These are phyloP conservation scores for Tetramorium parvispinum DNA, from an alignment of 1,140 invertebrate genomes.

Conservation along the genomic window DNA sequence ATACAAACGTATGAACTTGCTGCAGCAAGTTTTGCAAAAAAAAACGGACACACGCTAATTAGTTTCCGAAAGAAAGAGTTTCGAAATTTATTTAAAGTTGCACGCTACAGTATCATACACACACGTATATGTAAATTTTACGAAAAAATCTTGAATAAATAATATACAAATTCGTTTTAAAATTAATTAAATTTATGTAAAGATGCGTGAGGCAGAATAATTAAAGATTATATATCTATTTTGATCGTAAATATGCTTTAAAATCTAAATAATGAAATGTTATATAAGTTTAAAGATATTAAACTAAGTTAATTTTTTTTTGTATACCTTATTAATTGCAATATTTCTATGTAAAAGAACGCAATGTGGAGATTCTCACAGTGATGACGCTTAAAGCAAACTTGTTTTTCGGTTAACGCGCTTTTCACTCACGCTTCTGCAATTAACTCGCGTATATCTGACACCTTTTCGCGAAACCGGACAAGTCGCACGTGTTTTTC, in stretches of 20 bases:
- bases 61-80: not conserved
- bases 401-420: not conserved
- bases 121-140: not conserved
- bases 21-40: constrained; percentile 2
- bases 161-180: not conserved
- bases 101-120: not conserved
- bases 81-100: not conserved
- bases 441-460: not conserved
- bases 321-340: not conserved
- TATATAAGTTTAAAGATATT: not conserved
- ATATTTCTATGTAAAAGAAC: not conserved
- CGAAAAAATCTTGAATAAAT: not conserved
- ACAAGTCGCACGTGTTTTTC: constrained; percentile 44
- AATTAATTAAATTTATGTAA: not conserved
- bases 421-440: not conserved
- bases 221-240: not conserved
- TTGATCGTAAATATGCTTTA: not conserved
- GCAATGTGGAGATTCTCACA: not conserved
- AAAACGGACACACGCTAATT: constrained; percentile 13
- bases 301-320: not conserved
- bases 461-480: constrained; percentile 30
- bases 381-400: not conserved
- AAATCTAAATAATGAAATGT: not conserved
- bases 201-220: not conserved
- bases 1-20: not conserved